Conservation (phyloP, 1,140 invertebrate genomes). For the Ceratitis capitata region DNA sequence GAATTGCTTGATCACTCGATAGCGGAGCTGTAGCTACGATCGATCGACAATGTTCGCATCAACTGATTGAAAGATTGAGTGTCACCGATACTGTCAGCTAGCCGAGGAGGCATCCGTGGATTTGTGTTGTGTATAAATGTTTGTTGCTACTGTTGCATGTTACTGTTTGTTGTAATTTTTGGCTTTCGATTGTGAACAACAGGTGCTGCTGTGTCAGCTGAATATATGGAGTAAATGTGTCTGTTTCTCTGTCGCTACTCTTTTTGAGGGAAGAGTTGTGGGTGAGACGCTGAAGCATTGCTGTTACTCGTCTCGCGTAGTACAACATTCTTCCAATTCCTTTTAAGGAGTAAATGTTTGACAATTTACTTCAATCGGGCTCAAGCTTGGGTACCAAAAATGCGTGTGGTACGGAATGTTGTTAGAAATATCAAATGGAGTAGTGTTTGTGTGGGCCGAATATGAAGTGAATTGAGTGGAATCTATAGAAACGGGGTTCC, state of each 20-base stretch:
- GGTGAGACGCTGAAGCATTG: not conserved
- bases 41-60: not conserved
- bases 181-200: constrained; percentile 30
- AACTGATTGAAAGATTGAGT: constrained; percentile 63
- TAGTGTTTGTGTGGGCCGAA: not conserved
- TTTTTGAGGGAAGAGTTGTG: not conserved
- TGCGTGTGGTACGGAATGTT: not conserved
- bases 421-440: not conserved
- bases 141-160: not conserved
- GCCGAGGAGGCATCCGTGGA: not conserved
- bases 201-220: constrained; percentile 39
- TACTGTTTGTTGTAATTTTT: not conserved
- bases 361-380: not conserved
- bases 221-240: not conserved
- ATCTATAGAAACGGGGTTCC: too few species aligned
- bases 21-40: not conserved
- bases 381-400: not conserved
- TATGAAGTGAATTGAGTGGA: too few species aligned
- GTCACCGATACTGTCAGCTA: constrained; percentile 52
- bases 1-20: not conserved
- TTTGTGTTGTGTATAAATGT: not conserved
- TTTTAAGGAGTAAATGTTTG: constrained; percentile 1
- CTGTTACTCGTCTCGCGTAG: not conserved
- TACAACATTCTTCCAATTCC: not conserved
- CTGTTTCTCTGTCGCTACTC: not conserved